phyloP scores from a whole-genome alignment of 2,113 vertebrate genomes.

The Forbesichthys papilliferus region DNA sequence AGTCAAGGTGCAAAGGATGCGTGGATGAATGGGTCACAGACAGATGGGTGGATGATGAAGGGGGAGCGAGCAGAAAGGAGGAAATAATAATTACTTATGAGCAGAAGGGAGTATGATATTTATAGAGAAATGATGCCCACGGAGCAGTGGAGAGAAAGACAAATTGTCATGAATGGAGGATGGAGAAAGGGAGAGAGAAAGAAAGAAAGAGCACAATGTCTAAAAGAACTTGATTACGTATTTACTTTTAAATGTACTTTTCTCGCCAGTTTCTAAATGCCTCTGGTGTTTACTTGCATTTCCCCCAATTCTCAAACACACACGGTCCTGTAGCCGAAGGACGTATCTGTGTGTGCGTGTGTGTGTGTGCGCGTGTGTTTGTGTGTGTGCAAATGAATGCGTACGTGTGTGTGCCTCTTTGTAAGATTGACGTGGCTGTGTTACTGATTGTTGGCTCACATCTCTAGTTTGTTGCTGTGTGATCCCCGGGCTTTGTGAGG shows the following conservation, averaged over 20 bases:
- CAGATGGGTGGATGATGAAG: background rate
- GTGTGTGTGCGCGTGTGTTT: background rate
- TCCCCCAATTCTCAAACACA: background rate
- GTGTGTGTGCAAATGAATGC: conserved; percentile 2
- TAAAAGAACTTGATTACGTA: background rate
- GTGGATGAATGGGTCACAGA: background rate
- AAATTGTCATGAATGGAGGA: background rate
- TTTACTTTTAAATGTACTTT: background rate
- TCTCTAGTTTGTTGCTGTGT: conserved; percentile 20
- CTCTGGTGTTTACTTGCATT: background rate
- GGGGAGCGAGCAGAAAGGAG: background rate
- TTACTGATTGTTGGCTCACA: conserved; percentile 8
- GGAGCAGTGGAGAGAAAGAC: background rate
- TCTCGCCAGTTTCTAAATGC: no score
- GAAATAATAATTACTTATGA: background rate
- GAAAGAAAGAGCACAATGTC: background rate
- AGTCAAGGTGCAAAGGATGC: background rate
- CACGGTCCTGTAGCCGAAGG: background rate
- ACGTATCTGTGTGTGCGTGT: background rate
- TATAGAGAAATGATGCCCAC: background rate
- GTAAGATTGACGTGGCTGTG: background rate
- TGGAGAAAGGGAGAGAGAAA: background rate
- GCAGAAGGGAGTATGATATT: background rate
- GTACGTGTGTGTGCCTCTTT: background rate
- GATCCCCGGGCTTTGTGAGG: conserved; percentile 13